phyloP scores from a whole-genome alignment of 2,888 invertebrate species.

The Drosophila kanekoi region DNA sequence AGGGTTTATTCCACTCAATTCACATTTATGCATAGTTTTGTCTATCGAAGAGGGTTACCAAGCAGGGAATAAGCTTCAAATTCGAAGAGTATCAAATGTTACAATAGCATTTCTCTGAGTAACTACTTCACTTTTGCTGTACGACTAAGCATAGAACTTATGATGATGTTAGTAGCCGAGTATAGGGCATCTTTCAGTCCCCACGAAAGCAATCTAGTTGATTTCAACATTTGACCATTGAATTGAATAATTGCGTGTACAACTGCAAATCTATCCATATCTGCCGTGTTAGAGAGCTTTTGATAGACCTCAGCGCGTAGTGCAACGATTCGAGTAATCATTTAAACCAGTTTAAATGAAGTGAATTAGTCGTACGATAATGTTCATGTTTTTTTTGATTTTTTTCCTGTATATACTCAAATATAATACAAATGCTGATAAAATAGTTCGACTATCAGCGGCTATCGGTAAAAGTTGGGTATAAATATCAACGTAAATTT shows the following conservation, averaged over 20 bases:
- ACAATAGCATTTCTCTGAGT: too few relatives aligned
- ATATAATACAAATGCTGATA: constrained; percentile 18
- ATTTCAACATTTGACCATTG: constrained; percentile 26
- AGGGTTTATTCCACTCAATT: too few relatives aligned
- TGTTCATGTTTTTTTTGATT: not conserved
- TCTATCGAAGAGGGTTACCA: too few relatives aligned
- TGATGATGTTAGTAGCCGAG: too few relatives aligned
- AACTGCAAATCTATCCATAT: not conserved
- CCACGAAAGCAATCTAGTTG: not conserved
- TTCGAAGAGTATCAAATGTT: too few relatives aligned
- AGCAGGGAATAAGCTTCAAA: too few relatives aligned
- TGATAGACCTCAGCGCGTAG: not conserved
- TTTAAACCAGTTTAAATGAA: constrained; percentile 4
- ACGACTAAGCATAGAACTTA: too few relatives aligned
- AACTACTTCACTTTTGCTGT: too few relatives aligned
- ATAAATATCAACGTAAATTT: constrained; percentile 38
- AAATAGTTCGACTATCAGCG: constrained; percentile 37
- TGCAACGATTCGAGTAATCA: constrained; percentile 2
- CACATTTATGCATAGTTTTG: too few relatives aligned
- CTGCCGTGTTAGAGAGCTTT: not conserved
- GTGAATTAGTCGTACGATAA: not conserved
- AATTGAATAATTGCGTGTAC: constrained; percentile 26
- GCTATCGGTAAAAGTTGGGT: constrained; percentile 19
- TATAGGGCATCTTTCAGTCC: not conserved
- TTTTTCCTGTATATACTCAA: not conserved